phyloP scores from a whole-genome alignment of 2,113 vertebrate species.

The Aspidoscelis tigris region DNA sequence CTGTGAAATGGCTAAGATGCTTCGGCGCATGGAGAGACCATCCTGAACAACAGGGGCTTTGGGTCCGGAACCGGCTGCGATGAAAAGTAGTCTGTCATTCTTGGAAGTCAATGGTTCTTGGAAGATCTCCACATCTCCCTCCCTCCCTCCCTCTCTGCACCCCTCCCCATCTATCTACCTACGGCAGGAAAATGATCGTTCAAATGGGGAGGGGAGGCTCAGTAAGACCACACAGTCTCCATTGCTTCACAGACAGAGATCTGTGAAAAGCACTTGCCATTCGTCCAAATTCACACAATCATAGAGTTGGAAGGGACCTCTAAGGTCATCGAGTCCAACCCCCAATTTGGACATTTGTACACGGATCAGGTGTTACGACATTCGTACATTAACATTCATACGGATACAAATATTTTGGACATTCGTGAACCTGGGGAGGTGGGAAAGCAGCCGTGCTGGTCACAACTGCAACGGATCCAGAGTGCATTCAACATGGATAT shows the following conservation, averaged over 20 bases:
- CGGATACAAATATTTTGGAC: too few species aligned
- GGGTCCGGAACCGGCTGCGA: constrained; percentile 73
- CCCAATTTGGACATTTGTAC: too few species aligned
- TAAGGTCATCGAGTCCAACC: too few species aligned
- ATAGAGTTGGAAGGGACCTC: too few species aligned
- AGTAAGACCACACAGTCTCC: constrained; percentile 9
- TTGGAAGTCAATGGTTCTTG: constrained; percentile 58
- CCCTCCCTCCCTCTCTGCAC: constrained; percentile 28
- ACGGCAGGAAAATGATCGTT: constrained; percentile 53
- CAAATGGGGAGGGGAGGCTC: not conserved
- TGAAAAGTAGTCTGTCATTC: constrained; percentile 74
- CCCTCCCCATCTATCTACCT: constrained; percentile 35
- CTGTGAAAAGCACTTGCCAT: too few species aligned
- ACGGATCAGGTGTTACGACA: too few species aligned
- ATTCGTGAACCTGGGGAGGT: too few species aligned
- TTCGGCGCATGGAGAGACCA: constrained; percentile 72
- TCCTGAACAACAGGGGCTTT: constrained; percentile 72
- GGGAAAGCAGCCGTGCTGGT: too few species aligned
- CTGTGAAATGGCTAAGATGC: constrained; percentile 72
- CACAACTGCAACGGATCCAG: too few species aligned
- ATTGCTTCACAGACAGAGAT: not conserved
- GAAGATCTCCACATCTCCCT: constrained; percentile 59
- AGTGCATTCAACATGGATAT: too few species aligned
- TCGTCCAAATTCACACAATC: too few species aligned
- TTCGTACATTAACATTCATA: too few species aligned